Evolutionary conservation across 2,797 vertebrate genomes (phyloP).

Genomic region (Acrossocheilus wenchowensis): DNA sequence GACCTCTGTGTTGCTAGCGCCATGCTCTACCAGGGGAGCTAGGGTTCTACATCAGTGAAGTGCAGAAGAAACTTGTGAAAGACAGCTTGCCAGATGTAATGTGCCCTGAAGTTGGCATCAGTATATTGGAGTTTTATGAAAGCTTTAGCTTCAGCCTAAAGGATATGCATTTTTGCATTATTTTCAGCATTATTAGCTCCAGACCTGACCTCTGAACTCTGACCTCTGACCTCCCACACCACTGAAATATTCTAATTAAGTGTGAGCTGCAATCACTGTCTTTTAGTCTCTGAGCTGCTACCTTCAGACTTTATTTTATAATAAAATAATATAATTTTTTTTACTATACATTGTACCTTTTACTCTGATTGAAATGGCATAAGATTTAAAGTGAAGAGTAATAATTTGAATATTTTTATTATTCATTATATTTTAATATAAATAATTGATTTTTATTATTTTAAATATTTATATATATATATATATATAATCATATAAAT

Average conservation of each 20-base stretch:
- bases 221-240: neutral
- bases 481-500: neutral
- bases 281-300: neutral
- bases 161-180: neutral
- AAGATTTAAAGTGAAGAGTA: neutral
- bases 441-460: neutral
- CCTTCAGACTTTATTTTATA: neutral
- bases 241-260: neutral
- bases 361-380: neutral
- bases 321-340: neutral
- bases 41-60: conserved; percentile 9
- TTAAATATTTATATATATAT: neutral
- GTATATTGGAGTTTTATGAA: neutral
- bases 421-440: neutral
- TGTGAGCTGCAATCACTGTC: too few species aligned
- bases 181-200: neutral
- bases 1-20: neutral
- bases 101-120: neutral
- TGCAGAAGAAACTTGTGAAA: neutral
- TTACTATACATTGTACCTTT: neutral
- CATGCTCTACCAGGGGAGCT: neutral
- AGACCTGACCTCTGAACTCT: neutral
- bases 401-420: neutral
- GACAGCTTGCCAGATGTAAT: neutral
- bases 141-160: neutral